phyloP scores from a whole-genome alignment of 2,113 vertebrate genomes.

The Uria lomvia region DNA sequence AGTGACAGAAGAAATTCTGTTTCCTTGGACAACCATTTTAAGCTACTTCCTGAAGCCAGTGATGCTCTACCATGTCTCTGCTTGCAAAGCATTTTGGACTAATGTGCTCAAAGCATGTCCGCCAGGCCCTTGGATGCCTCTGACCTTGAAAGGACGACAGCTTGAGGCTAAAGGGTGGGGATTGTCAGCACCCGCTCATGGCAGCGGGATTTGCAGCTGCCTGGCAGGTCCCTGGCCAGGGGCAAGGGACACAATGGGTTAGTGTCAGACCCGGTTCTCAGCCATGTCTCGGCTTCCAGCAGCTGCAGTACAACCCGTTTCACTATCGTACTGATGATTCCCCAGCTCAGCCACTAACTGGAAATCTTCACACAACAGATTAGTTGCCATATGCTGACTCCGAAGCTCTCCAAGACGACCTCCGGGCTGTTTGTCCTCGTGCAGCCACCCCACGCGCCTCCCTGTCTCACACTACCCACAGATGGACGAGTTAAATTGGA shows the following conservation, averaged over 20 bases:
- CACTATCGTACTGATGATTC: not conserved
- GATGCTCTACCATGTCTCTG: not conserved
- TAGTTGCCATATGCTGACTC: not conserved
- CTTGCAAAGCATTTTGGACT: not conserved
- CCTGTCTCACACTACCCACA: not conserved
- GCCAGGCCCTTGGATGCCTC: not conserved
- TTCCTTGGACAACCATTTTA: not conserved
- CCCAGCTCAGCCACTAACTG: not conserved
- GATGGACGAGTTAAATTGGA: not conserved
- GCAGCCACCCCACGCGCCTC: not conserved
- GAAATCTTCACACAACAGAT: not conserved
- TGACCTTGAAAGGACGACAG: not conserved
- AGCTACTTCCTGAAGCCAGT: not conserved
- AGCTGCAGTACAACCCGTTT: not conserved
- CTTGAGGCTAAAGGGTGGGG: not conserved
- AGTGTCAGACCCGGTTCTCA: not conserved
- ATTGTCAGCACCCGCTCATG: too few species aligned
- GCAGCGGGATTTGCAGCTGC: not conserved
- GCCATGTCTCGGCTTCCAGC: not conserved
- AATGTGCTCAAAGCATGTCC: not conserved
- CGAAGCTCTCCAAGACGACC: not conserved
- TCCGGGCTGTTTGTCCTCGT: not conserved
- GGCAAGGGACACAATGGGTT: not conserved
- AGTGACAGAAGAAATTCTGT: not conserved
- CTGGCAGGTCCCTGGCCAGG: not conserved